phyloP scores from a whole-genome alignment of 2,113 vertebrate species.

The Laticauda colubrina region DNA sequence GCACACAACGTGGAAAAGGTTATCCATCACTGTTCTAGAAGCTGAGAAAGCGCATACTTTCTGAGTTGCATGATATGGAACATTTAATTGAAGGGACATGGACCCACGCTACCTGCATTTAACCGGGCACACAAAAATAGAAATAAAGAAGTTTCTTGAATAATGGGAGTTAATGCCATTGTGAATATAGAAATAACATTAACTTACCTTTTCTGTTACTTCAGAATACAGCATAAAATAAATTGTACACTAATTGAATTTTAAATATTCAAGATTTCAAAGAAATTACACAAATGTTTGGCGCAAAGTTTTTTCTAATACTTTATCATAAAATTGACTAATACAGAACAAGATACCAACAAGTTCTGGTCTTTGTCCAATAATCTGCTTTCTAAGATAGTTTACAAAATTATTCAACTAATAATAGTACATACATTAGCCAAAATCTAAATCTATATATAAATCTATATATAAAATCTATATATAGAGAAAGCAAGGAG shows the following conservation, averaged over 20 bases:
- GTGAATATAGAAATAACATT: neutral
- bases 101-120: neutral
- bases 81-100: neutral
- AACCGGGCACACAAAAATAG: neutral
- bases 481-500: neutral
- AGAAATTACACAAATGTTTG: neutral
- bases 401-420: neutral
- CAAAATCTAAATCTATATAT: neutral
- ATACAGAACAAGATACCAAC: neutral
- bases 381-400: neutral
- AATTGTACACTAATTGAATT: neutral
- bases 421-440: neutral
- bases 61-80: neutral
- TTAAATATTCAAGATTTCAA: neutral
- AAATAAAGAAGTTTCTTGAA: neutral
- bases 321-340: neutral
- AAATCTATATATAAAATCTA: neutral
- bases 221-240: neutral
- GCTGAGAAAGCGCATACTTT: neutral
- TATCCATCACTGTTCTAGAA: neutral
- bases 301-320: neutral
- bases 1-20: too few relatives aligned
- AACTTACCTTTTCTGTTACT: neutral
- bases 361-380: neutral
- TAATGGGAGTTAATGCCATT: neutral